Evolutionary conservation across 2,113 vertebrate species (phyloP).

Genomic region (Thinocorus orbignyianus): DNA sequence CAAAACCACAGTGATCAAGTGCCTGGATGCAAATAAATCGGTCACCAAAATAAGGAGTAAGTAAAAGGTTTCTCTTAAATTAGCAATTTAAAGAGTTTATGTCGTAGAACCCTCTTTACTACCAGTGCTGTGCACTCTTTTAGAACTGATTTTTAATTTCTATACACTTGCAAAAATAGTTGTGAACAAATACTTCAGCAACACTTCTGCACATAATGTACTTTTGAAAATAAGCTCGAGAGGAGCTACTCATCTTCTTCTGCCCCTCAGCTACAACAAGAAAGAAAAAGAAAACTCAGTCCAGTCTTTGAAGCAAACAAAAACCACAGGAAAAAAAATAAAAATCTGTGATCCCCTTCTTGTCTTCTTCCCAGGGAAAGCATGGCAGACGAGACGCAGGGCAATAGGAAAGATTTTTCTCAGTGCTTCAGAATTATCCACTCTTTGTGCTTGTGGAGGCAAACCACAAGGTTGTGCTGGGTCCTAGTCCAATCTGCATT

Average conservation of each 20-base stretch:
- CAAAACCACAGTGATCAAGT: neutral
- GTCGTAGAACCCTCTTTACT: neutral
- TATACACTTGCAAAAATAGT: neutral
- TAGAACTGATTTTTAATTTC: neutral
- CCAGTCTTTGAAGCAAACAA: neutral
- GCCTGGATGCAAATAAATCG: neutral
- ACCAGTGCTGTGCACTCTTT: neutral
- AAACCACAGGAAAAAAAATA: neutral
- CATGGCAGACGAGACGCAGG: neutral
- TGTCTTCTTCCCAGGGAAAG: neutral
- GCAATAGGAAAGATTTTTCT: neutral
- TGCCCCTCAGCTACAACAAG: neutral
- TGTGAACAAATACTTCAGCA: neutral
- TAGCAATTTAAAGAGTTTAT: neutral
- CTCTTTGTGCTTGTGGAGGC: neutral
- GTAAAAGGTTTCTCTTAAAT: neutral
- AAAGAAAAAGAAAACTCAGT: neutral
- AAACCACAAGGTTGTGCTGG: neutral
- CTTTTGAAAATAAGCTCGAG: neutral
- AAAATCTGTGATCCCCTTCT: neutral
- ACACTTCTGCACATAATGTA: neutral
- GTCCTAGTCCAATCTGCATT: neutral
- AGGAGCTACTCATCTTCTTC: neutral
- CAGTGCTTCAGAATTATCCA: neutral
- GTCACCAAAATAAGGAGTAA: neutral